These are phyloP conservation scores for Acanthornis magna DNA, from an alignment of 2,797 vertebrate species.

Conservation along the genomic window DNA sequence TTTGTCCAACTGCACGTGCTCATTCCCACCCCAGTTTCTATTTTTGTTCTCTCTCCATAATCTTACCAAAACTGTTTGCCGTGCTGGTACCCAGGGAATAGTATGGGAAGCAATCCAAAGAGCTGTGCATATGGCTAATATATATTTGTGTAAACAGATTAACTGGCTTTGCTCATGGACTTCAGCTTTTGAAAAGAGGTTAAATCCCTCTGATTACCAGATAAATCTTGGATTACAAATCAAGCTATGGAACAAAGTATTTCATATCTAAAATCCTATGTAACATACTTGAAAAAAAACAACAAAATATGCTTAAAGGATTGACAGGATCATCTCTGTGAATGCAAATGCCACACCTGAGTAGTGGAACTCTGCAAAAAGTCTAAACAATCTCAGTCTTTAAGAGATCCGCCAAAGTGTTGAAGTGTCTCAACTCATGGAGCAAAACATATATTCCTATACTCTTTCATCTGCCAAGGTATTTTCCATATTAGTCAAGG, in stretches of 20 bases:
- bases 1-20: accelerated
- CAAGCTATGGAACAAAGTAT: not conserved
- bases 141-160: constrained; percentile 2
- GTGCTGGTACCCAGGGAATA: not conserved
- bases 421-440: not conserved
- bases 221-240: not conserved
- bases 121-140: not conserved
- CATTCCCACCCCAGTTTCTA: not conserved
- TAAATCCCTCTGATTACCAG: not conserved
- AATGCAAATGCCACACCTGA: not conserved
- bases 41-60: not conserved
- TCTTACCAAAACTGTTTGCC: not conserved
- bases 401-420: not conserved
- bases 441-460: not conserved
- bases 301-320: not conserved
- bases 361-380: not conserved
- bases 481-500: not conserved
- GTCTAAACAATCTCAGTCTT: not conserved
- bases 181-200: not conserved
- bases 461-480: not conserved
- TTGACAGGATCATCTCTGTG: not conserved
- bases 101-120: not conserved
- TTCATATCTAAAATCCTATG: not conserved
- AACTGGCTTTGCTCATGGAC: not conserved
- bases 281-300: not conserved